Percentiles rank a stretch among this genome's conserved stretches.
Conservation (phyloP, 2,888 invertebrate genomes). For the Synanthedon formicaeformis region DNA sequence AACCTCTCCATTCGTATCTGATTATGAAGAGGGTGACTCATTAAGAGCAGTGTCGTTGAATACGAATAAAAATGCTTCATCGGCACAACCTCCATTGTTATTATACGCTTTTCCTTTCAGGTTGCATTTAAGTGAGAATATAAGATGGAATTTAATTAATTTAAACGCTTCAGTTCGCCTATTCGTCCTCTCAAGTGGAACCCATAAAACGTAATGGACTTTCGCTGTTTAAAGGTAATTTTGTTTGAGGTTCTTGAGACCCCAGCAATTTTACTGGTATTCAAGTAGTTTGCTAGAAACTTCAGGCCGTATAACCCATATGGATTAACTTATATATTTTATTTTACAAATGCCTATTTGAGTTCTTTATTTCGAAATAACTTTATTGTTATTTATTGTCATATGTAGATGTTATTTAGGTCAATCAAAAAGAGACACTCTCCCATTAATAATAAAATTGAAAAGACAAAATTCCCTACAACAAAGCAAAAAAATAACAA, state of each 20-base stretch:
- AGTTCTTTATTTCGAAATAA: no score
- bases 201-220: slow-evolving; percentile 67
- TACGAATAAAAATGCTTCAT: slow-evolving; percentile 12
- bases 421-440: no score
- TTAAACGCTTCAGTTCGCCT: slow-evolving; percentile 47
- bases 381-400: no score
- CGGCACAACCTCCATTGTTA: slow-evolving; percentile 13
- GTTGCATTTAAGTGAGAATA: slow-evolving; percentile 35
- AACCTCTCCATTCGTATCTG: background rate
- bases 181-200: slow-evolving; percentile 51
- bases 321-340: background rate
- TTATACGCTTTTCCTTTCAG: slow-evolving; percentile 25
- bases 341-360: no score
- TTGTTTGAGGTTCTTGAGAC: slow-evolving; percentile 35
- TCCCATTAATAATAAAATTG: no score
- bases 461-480: no score
- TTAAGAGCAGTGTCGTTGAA: background rate
- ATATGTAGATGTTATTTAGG: no score
- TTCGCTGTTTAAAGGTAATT: slow-evolving; percentile 62
- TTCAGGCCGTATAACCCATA: background rate
- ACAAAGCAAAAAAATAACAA: no score
- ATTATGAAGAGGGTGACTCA: background rate
- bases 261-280: slow-evolving; percentile 38
- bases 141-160: slow-evolving; percentile 56
- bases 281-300: slow-evolving; percentile 6